Base-by-base conservation (phyloP, 2,888 invertebrate species). In the Vesta saturnalis region DNA sequence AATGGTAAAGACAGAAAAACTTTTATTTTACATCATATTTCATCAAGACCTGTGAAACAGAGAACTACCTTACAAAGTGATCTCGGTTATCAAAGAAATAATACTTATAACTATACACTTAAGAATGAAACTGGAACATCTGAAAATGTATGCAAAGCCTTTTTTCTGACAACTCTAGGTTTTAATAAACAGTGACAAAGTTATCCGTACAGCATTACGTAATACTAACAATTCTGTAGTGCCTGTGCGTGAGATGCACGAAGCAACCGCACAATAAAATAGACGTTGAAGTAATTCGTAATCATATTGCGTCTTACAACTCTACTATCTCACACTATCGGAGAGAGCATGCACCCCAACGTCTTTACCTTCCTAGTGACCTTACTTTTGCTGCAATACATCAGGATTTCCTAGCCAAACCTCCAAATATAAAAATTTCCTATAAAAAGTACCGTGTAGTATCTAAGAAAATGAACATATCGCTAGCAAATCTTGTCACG, bases 301-400 rank as follows among this genome's bases (percentile, higher is more conserved):
- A 57, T 18, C 57, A 57, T 43, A 57, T 57, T 39, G 15, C 15
- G 15, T 39, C 39, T 16, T 57, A 39, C 39, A 57, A 57, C 16
- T 39, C 57, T 4, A 57, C 18, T 43, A 59, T 59, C 22, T 59
- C 46, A 1, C 59, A 59, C 21, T 59, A 59, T 46, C 59, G 46
- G 12, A 21, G 59, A 46, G 55, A 56, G 23, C 55, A 56, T 56
- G 30, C 30, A 15, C 58, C 68, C 10, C 3, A 19, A 4, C 35
- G 57, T 14, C 46, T 59, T 18, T 59, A 59, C 46, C 46, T 59
- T 16, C 59, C 46, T 21, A 59, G 59, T 59, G 56, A 56, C 30
- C 12, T 56, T n/a, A 30, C 54, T 10, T 21, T 54, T 22, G 19
- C 3, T 21, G n/a, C 5, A n/a, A 57, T 39, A 39, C 16, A 15